Conservation (phyloP, 1,140 invertebrate species). For the Protaetia brevitarsis region DNA sequence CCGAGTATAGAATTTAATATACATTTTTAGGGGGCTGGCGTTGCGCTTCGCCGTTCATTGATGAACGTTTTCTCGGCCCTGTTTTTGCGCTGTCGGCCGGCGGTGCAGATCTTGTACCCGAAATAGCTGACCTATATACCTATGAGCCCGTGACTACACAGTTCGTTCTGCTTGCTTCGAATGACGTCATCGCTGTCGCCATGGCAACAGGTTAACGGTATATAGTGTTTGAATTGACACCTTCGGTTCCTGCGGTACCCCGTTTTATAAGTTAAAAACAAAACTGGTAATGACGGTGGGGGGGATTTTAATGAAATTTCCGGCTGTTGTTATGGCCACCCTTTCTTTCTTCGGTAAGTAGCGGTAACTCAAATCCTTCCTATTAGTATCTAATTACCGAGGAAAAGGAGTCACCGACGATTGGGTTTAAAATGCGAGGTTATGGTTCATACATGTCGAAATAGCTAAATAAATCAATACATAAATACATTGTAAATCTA, state of each 20-base stretch:
- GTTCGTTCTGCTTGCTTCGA: too few relatives aligned
- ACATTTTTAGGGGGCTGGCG: constrained; percentile 17
- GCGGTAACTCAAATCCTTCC: too few relatives aligned
- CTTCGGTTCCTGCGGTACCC: constrained; percentile 26
- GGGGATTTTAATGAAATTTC: constrained; percentile 17
- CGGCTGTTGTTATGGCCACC: too few relatives aligned
- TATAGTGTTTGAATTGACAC: constrained; percentile 37
- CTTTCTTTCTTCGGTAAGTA: too few relatives aligned
- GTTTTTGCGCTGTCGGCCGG: too few relatives aligned
- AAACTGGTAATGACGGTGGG: neutral
- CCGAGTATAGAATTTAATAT: neutral
- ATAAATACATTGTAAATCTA: too few relatives aligned
- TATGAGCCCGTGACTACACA: constrained; percentile 34
- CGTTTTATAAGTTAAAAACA: constrained; percentile 15
- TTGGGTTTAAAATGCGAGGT: too few relatives aligned
- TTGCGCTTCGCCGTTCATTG: constrained; percentile 28
- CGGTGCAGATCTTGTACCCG: constrained; percentile 32
- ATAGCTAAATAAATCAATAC: too few relatives aligned
- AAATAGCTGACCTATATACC: constrained; percentile 44
- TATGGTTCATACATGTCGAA: too few relatives aligned
- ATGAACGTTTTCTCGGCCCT: constrained; percentile 20
- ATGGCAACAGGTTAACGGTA: constrained; percentile 51
- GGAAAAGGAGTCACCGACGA: too few relatives aligned
- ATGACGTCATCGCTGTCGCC: constrained; percentile 40
- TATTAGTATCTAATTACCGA: too few relatives aligned